phyloP scores from a whole-genome alignment of 2,113 vertebrate genomes.

The Fregata magnificens region DNA sequence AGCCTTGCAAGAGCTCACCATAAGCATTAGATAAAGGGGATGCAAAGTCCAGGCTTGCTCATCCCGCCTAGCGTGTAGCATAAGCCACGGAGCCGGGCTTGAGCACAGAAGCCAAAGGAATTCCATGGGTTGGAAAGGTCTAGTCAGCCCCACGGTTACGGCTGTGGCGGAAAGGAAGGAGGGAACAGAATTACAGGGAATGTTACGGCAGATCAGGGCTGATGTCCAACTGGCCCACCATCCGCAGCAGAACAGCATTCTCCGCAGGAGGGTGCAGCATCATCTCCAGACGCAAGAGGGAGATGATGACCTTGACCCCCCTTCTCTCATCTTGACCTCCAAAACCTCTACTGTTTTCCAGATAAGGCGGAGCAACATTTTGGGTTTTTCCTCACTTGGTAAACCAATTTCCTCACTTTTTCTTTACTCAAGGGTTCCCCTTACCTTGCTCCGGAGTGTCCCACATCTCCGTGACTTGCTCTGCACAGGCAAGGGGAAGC shows the following conservation, averaged over 20 bases:
- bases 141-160: fast-evolving
- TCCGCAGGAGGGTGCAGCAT: not conserved
- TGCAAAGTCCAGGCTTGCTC: not conserved
- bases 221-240: not conserved
- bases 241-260: fast-evolving
- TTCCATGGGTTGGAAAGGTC: not conserved
- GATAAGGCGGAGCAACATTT: not conserved
- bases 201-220: not conserved
- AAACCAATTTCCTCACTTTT: not conserved
- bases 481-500: not conserved
- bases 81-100: fast-evolving
- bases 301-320: not conserved
- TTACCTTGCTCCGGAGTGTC: not conserved
- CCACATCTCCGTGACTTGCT: not conserved
- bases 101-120: not conserved
- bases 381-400: not conserved
- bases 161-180: not conserved
- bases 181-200: not conserved
- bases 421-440: not conserved
- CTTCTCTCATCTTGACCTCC: not conserved
- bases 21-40: not conserved
- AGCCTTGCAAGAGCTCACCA: not conserved
- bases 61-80: not conserved
- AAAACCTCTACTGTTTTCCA: not conserved
- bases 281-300: not conserved